Base-by-base conservation (phyloP, 2,888 invertebrate genomes). In the Agrochola lota region DNA sequence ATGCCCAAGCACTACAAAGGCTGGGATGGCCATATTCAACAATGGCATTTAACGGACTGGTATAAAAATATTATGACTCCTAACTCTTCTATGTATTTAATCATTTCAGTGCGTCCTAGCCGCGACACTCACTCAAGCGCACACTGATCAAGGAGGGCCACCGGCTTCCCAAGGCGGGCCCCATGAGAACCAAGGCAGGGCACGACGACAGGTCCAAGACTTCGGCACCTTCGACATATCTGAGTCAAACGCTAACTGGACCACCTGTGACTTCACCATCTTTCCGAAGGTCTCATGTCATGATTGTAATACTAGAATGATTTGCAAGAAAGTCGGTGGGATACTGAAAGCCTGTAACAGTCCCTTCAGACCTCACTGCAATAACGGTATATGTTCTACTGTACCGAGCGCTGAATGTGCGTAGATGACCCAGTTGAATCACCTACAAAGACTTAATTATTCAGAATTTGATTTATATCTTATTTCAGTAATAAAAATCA, bases 321-420 rank as follows among this genome's bases (percentile, higher is more conserved):
- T 94, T 30, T 95, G 95, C 85, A 94, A 94, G 68, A 91, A 91
- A 4, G 57, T 92, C 11, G 94, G 93, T 9, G 95, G 94, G 0
- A 60, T 94, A 11, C 76, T 95, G 30, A 90, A 87, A 40, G 12
- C 78, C 3, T 95, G 95, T 84, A 64, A 77, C 0, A 88, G 90
- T 69, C 90, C 91, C 0, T 72, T 63, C 55, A 91, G 76, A 74
- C 94, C 95, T 9, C 87, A 94, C 77, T 95, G 95, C 81, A 93
- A 92, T 46, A 90, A 91, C 73, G 95, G 95, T 4, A 79, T 92
- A 7, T 95, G 95, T 81, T 92, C 94, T 0, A 68, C 90, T 5
- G 71, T 88, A 0, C 93, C 94, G 0, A 92, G 90, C 66, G 80
- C 86, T n/a, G 88, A 88, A 46, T 95, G 95, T 75, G 78, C 70